These are phyloP conservation scores for Caenorhabditis angaria DNA, from an alignment of 2,888 invertebrate genomes.

Conservation along the genomic window DNA sequence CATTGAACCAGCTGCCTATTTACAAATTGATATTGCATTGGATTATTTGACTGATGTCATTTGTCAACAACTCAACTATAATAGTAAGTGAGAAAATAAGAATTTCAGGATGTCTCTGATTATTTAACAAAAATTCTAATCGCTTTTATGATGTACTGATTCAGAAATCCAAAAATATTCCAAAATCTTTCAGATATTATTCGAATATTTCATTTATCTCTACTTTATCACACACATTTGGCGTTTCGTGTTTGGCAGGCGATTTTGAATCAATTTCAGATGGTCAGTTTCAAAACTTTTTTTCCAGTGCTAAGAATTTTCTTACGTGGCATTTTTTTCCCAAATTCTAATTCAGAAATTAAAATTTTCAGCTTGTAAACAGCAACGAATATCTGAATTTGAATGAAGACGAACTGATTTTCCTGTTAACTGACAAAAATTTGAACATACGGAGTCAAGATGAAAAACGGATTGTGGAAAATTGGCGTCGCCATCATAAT, in stretches of 20 bases:
- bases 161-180: neutral
- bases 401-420: constrained; percentile 30
- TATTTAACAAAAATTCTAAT: too few species aligned
- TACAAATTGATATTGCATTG: constrained; percentile 26
- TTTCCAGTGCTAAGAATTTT: neutral
- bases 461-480: constrained; percentile 18
- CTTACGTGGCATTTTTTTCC: neutral
- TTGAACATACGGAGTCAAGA: constrained; percentile 26
- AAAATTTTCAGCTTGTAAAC: constrained; percentile 20
- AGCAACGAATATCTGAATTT: constrained; percentile 30
- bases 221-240: constrained; percentile 25
- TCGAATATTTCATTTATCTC: constrained; percentile 27
- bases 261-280: constrained; percentile 33
- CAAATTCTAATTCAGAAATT: neutral
- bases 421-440: constrained; percentile 35
- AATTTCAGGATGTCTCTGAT: neutral
- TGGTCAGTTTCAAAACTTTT: constrained; percentile 6
- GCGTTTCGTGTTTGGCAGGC: constrained; percentile 31
- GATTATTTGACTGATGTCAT: constrained; percentile 35
- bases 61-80: constrained; percentile 17
- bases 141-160: neutral
- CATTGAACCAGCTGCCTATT: constrained; percentile 38
- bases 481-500: constrained; percentile 34
- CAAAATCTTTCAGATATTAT: constrained; percentile 19
- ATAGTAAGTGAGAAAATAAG: constrained; percentile 15